Evolutionary conservation across 1,140 invertebrate species (phyloP).

Genomic region (Gerris buenoi): DNA sequence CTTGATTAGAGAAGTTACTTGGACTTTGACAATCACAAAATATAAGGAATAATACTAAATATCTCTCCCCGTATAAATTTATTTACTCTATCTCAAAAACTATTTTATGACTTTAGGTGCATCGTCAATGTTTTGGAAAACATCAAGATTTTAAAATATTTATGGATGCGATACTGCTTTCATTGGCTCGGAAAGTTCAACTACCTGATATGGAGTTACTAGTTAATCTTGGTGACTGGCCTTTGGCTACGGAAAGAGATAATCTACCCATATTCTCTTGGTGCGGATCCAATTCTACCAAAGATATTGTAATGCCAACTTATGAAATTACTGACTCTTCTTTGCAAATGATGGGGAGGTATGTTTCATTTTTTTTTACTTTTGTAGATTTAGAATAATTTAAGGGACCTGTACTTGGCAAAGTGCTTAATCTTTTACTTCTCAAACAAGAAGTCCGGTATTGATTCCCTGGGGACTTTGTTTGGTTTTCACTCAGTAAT

Average conservation of each 20-base stretch:
- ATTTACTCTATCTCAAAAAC: too few relatives aligned
- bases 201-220: conserved; percentile 83
- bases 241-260: conserved; percentile 43
- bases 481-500: too few relatives aligned
- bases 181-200: conserved; percentile 61
- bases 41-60: too few relatives aligned
- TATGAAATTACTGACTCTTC: conserved; percentile 88
- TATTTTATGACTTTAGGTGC: too few relatives aligned
- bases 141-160: conserved; percentile 95
- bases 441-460: too few relatives aligned
- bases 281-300: conserved; percentile 73
- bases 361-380: conserved; percentile 14
- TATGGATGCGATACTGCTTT: conserved; percentile 73
- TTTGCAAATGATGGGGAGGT: conserved; percentile 81
- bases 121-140: conserved; percentile 79
- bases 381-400: too few relatives aligned
- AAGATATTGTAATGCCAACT: conserved; percentile 86
- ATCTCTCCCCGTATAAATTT: too few relatives aligned
- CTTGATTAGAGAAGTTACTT: too few relatives aligned
- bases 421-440: too few relatives aligned
- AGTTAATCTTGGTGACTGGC: conserved; percentile 92
- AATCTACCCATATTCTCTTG: conserved; percentile 83
- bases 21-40: too few relatives aligned
- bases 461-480: too few relatives aligned
- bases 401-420: too few relatives aligned